Conservation (phyloP, 1,140 invertebrate genomes). For the Drosophila saltans region DNA sequence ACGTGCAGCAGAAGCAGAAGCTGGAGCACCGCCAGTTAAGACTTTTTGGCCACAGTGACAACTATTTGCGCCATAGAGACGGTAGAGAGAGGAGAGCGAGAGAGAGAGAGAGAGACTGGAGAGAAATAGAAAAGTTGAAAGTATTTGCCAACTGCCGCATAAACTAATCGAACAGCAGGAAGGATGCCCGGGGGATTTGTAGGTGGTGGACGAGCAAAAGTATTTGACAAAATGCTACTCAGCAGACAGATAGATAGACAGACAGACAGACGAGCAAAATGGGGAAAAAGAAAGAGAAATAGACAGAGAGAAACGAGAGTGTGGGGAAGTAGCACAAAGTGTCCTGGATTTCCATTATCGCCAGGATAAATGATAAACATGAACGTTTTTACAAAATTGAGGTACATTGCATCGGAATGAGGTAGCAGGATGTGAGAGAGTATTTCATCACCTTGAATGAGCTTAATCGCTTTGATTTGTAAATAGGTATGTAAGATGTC, state of each 20-base stretch:
- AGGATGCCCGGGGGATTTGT: constrained; percentile 31
- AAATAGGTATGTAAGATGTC: constrained; percentile 20
- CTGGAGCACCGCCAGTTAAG: constrained; percentile 26
- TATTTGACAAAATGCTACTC: constrained; percentile 55
- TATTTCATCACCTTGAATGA: constrained; percentile 2
- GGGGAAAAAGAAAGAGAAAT: not conserved
- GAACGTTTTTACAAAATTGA: constrained; percentile 53
- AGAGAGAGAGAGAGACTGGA: not conserved
- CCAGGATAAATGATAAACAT: constrained; percentile 74
- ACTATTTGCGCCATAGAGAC: constrained; percentile 16
- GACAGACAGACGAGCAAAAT: not conserved
- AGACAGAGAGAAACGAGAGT: not conserved
- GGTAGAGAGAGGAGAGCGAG: not conserved
- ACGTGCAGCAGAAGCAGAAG: constrained; percentile 50
- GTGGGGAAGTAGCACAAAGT: constrained; percentile 26
- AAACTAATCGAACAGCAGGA: constrained; percentile 67
- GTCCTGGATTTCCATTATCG: constrained; percentile 53
- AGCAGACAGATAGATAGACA: not conserved
- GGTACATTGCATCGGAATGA: constrained; percentile 50
- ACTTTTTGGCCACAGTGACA: constrained; percentile 42
- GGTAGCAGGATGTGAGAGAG: not conserved
- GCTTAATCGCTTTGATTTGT: constrained; percentile 4
- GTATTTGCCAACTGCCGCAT: constrained; percentile 58
- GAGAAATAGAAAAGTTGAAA: constrained; percentile 31
- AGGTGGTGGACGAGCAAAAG: constrained; percentile 30